Conservation (phyloP, 2,797 vertebrate genomes). For the Smutsia temminckii region DNA sequence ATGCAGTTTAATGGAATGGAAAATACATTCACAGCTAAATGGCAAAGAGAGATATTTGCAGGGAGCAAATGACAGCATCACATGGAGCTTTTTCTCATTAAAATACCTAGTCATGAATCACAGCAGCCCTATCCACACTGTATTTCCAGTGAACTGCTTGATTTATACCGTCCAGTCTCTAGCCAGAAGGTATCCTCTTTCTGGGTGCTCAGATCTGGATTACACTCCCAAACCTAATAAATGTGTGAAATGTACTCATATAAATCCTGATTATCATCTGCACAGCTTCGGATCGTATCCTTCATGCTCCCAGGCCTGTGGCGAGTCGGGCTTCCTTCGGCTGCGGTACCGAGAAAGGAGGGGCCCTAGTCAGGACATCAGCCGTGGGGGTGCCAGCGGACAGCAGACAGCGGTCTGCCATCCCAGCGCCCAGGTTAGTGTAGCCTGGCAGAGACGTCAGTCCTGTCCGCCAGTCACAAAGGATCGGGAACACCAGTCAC, state of each 20-base stretch:
- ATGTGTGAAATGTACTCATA: neutral
- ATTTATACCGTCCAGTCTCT: conserved; percentile 36
- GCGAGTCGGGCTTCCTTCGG: neutral
- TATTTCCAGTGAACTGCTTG: conserved; percentile 13
- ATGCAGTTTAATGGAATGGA: neutral
- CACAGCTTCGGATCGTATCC: neutral
- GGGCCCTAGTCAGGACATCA: neutral
- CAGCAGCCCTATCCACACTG: neutral
- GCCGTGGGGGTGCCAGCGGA: fast-evolving
- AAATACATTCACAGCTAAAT: conserved; percentile 27
- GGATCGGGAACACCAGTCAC: neutral
- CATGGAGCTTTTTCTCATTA: conserved; percentile 39
- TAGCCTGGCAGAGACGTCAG: neutral
- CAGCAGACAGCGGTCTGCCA: neutral
- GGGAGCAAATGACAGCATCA: neutral
- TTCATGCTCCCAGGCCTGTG: neutral
- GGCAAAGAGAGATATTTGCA: conserved; percentile 28
- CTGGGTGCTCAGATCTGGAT: conserved; percentile 12
- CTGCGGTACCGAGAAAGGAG: neutral
- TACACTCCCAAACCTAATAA: conserved; percentile 7
- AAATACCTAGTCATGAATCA: conserved; percentile 27
- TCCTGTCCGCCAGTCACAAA: neutral
- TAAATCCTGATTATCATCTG: conserved; percentile 43
- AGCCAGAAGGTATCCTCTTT: conserved; percentile 34
- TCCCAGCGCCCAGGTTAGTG: neutral